Percentiles rank a stretch among this genome's conserved stretches.
Conservation (phyloP, 2,797 vertebrate species). For the Artibeus lituratus region DNA sequence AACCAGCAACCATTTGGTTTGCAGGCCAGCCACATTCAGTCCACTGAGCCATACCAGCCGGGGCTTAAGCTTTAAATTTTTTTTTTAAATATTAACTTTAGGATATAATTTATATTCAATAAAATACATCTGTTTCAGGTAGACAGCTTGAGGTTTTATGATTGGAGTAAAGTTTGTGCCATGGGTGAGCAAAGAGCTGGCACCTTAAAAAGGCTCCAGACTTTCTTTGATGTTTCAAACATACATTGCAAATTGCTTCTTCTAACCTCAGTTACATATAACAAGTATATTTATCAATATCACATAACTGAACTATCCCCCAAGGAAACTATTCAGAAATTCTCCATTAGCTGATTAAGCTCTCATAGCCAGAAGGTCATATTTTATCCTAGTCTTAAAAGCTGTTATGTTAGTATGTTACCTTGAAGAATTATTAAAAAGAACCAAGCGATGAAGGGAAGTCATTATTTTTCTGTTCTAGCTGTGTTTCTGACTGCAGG, state of each 20-base stretch:
- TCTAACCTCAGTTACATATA: background rate
- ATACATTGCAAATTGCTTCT: background rate
- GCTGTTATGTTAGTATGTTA: background rate
- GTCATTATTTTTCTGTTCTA: background rate
- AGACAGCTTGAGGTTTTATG: background rate
- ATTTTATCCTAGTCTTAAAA: constrained; percentile 22
- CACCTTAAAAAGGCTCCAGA: background rate
- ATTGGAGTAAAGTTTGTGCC: background rate
- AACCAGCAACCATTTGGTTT: too few species aligned
- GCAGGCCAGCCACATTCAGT: too few species aligned
- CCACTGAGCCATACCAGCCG: too few species aligned
- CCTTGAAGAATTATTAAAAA: background rate
- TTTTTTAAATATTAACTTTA: background rate
- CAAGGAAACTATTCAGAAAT: background rate
- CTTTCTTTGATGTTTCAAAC: background rate
- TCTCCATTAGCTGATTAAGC: constrained; percentile 18
- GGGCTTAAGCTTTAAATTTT: background rate
- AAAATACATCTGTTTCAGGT: background rate
- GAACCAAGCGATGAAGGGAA: background rate
- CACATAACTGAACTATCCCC: background rate
- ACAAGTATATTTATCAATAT: background rate
- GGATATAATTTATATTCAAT: background rate
- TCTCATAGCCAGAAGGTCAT: background rate
- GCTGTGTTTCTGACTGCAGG: background rate
- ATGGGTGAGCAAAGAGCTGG: background rate